A percentile compares a stretch with the other conserved stretches of the same genome.
These are phyloP conservation scores for Emberiza fucata DNA, from an alignment of 2,113 vertebrate species.

Conservation along the genomic window DNA sequence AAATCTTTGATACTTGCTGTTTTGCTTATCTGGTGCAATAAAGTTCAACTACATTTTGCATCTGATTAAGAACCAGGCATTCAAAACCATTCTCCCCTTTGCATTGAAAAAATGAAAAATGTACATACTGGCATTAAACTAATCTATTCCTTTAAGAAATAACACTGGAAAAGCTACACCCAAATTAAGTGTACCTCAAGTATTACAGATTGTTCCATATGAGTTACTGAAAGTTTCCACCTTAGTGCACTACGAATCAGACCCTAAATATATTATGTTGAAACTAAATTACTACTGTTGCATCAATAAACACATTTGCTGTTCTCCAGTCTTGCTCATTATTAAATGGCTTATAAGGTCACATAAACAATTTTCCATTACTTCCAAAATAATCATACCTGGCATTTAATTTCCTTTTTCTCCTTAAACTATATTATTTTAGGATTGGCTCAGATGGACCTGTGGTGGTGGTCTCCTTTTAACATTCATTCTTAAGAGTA, in stretches of 20 bases:
- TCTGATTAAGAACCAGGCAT: background rate
- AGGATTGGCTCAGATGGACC: background rate
- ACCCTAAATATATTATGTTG: background rate
- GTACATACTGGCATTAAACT: background rate
- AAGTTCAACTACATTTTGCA: background rate
- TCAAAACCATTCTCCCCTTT: background rate
- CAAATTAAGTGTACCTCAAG: background rate
- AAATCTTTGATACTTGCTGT: background rate
- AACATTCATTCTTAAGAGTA: background rate
- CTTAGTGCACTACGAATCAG: background rate
- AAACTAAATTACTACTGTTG: constrained; percentile 8
- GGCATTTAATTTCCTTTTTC: constrained; percentile 2
- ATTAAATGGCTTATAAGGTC: constrained; percentile 33
- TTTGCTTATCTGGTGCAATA: background rate
- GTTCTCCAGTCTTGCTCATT: background rate
- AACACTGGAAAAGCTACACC: background rate
- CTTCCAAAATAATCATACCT: constrained; percentile 26
- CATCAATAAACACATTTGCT: constrained; percentile 27
- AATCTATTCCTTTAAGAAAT: background rate
- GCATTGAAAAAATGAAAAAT: background rate
- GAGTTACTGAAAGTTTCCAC: background rate
- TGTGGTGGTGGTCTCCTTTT: background rate
- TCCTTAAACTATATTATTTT: background rate
- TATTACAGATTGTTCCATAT: background rate
- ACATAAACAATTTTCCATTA: background rate